These are phyloP conservation scores for Cairina moschata DNA, from an alignment of 2,113 vertebrate genomes.

Conservation along the genomic window DNA sequence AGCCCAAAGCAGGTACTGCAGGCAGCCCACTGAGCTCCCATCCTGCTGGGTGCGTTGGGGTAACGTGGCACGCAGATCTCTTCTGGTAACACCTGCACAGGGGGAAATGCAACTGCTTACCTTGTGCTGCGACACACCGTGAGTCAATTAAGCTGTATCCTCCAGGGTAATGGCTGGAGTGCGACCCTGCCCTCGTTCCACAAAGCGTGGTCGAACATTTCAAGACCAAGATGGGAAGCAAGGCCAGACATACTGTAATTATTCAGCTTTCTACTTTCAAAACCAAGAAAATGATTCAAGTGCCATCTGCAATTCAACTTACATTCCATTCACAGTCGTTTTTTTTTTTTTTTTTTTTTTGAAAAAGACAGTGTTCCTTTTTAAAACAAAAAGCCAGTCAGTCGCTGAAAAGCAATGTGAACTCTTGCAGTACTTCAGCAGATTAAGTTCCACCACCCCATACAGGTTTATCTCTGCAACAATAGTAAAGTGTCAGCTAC, in stretches of 20 bases:
- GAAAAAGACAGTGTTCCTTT: neutral
- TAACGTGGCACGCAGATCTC: neutral
- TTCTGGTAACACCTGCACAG: neutral
- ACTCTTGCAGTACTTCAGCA: neutral
- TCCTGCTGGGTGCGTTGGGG: neutral
- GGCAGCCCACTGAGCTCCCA: neutral
- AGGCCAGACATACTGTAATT: neutral
- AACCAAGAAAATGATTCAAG: neutral
- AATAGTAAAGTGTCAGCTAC: neutral
- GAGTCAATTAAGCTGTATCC: neutral
- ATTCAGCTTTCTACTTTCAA: neutral
- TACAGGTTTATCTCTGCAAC: neutral
- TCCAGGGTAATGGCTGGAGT: neutral
- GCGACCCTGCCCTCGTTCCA: neutral
- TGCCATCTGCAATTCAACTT: neutral
- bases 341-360: neutral
- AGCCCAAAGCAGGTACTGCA: neutral
- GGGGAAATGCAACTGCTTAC: neutral
- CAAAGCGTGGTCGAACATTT: neutral
- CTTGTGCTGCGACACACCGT: neutral
- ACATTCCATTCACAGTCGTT: neutral
- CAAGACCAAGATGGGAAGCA: neutral
- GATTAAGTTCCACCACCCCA: neutral
- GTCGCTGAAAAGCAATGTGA: neutral
- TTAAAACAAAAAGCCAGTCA: neutral